Evolutionary conservation across 2,888 invertebrate genomes (phyloP), one percentile per base, ranked within the genome.

Genomic region (Eilema depressum): DNA sequence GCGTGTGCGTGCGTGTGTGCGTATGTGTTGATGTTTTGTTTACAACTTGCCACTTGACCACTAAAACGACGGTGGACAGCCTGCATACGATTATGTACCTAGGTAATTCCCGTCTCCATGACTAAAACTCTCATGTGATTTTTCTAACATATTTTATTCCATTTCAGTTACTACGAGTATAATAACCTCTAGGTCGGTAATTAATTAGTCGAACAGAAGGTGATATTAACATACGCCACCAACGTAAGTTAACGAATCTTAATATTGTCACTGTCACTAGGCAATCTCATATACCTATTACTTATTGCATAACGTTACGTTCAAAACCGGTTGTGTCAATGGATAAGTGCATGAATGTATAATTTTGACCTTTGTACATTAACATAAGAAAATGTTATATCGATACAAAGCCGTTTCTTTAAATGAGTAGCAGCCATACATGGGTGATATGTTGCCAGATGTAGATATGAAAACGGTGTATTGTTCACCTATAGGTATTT

Each of bases 261-360:
- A 26, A 41, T 26, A 26, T 53, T 63, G 41, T 41, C 63, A 37
- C 25, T 63, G 10, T 3, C 41, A 37, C 33, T 37, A 12, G 17
- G 20, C 37, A 37, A 5, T 63, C 17, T 17, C 37, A 63, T 37
- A 47, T 20, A 47, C 47, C 37, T 33, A n/a, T 30, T 10, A 41
- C 41, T 8, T n/a, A 63, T 63, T 63, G 63, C 41, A 26, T 63
- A 63, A 41, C 26, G 20, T 26, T 23, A 41, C 20, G 20, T 63
- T 26, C 20, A 17, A 63, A 63, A 53, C 53, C 4, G 10, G 53
- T 53, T 53, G 20, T 20, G 20, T 20, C 20, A 47, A 47, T 47
- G 20, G 47, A 20, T 47, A 20, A 20, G 47, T 47, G 20, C 47
- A 26, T 59, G 25, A 59, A 59, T 14, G 59, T 25, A 14, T 12